Conservation (phyloP, 2,113 vertebrate genomes). For the Phoenicopterus ruber region DNA sequence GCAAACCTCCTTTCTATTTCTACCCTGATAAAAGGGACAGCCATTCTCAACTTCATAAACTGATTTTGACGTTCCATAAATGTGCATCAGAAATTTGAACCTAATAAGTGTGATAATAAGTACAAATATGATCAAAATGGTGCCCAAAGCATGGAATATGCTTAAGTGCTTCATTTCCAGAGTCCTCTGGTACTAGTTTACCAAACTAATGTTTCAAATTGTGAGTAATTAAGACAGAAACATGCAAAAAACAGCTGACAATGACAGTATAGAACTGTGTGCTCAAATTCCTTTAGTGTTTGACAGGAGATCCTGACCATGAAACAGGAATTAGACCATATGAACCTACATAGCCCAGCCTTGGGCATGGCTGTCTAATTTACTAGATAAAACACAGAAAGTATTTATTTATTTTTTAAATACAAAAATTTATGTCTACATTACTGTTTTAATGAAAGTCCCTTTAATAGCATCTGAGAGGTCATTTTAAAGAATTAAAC, state of each 20-base stretch:
- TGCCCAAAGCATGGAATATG: background rate
- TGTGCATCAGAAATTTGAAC: background rate
- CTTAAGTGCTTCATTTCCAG: background rate
- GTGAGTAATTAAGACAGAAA: background rate
- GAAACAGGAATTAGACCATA: background rate
- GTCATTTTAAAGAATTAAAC: background rate
- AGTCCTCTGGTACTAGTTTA: background rate
- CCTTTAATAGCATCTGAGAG: background rate
- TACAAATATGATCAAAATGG: background rate
- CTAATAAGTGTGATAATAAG: background rate
- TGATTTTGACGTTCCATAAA: background rate
- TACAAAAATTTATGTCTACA: background rate
- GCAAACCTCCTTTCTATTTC: background rate
- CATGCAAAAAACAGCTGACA: background rate
- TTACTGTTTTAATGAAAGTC: background rate
- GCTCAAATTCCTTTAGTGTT: background rate
- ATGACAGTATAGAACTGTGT: background rate
- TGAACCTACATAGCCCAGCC: background rate
- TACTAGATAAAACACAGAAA: background rate
- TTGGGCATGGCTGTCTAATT: background rate
- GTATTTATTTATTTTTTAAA: background rate
- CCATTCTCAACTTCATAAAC: background rate
- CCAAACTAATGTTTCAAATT: background rate
- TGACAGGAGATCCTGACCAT: background rate
- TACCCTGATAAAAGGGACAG: background rate